Evolutionary conservation across 1,140 invertebrate genomes (phyloP).

Genomic region (Archivesica marissinica): DNA sequence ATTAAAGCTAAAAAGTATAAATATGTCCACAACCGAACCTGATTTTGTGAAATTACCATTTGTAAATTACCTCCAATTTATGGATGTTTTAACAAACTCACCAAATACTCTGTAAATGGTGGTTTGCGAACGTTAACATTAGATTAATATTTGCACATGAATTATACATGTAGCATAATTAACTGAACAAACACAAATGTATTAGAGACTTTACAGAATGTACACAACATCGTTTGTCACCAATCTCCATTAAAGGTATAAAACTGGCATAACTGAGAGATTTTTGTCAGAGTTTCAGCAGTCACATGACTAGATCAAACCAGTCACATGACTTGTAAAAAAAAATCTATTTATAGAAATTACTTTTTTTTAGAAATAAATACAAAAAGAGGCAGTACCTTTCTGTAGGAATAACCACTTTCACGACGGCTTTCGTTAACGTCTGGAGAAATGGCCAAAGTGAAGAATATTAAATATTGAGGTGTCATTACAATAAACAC

Average conservation of each 20-base stretch:
- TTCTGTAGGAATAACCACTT: slow-evolving; percentile 99
- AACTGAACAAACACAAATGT: too few relatives aligned
- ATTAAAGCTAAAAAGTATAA: too few relatives aligned
- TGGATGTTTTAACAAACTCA: too few relatives aligned
- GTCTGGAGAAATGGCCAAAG: slow-evolving; percentile 87
- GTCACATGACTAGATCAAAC: slow-evolving; percentile 9
- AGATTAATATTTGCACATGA: too few relatives aligned
- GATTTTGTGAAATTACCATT: too few relatives aligned
- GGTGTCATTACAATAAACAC: slow-evolving; percentile 58
- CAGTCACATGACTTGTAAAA: background rate
- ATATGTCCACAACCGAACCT: too few relatives aligned
- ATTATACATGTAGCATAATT: too few relatives aligned
- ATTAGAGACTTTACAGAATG: too few relatives aligned
- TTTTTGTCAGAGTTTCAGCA: background rate
- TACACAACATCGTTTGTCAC: too few relatives aligned
- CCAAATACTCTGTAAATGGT: too few relatives aligned
- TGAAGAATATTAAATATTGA: slow-evolving; percentile 57
- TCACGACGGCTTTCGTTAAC: slow-evolving; percentile 95
- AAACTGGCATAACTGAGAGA: slow-evolving; percentile 21
- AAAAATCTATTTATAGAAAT: background rate
- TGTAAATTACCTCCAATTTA: too few relatives aligned
- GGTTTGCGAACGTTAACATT: too few relatives aligned
- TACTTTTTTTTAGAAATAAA: slow-evolving; percentile 20
- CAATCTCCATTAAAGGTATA: background rate
- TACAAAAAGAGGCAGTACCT: slow-evolving; percentile 85